A percentile compares a stretch with the other conserved stretches of the same genome.
Conservation (phyloP, 1,140 invertebrate species). For the Heliconius himera region DNA sequence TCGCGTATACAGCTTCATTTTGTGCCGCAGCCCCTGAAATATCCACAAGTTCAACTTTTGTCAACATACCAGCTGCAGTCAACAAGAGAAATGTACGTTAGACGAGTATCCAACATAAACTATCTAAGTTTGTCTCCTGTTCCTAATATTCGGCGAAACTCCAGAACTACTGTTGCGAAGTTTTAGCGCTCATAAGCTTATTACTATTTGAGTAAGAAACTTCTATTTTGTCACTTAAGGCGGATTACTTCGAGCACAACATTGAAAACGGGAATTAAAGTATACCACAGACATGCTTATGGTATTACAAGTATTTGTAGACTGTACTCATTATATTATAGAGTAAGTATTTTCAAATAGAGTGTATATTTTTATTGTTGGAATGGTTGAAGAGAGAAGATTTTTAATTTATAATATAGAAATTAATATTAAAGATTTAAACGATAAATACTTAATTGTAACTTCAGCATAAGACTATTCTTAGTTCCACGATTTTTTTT, state of each 20-base stretch:
- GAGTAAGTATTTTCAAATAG: not conserved
- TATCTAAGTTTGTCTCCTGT: conserved; percentile 27
- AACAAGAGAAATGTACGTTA: conserved; percentile 5
- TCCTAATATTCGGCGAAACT: conserved; percentile 26
- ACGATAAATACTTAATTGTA: too few relatives aligned
- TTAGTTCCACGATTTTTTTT: too few relatives aligned
- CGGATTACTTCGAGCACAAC: conserved; percentile 11
- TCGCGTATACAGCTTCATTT: too few relatives aligned
- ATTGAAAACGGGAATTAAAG: conserved; percentile 3
- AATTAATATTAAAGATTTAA: too few relatives aligned
- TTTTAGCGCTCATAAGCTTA: conserved; percentile 25
- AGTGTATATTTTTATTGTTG: not conserved
- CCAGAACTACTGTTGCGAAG: conserved; percentile 18
- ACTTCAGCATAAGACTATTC: too few relatives aligned
- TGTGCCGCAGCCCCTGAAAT: too few relatives aligned
- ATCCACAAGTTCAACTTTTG: too few relatives aligned
- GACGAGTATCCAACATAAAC: conserved; percentile 24
- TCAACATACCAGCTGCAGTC: not conserved
- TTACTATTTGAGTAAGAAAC: conserved; percentile 29
- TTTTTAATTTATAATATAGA: too few relatives aligned
- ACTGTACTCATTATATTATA: not conserved
- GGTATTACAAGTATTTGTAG: not conserved
- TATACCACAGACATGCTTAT: not conserved
- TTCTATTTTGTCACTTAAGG: conserved; percentile 24
- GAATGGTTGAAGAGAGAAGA: not conserved